These are phyloP conservation scores for Arbacia lixula DNA, from an alignment of 53 echinoderm and acorn worm species.

Conservation along the genomic window DNA sequence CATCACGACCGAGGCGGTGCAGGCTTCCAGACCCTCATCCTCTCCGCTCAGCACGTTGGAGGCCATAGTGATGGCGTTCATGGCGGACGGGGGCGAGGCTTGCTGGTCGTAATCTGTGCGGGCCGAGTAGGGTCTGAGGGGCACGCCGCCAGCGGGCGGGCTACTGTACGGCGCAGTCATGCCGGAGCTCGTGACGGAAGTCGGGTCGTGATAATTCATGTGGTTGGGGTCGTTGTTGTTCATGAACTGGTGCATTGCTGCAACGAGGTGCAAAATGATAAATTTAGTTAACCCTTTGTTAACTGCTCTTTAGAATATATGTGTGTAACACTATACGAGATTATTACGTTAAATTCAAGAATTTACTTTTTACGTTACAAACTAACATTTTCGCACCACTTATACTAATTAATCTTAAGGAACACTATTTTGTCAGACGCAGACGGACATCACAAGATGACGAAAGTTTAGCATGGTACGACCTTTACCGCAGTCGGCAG, in stretches of 20 bases:
- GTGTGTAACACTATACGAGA: too few relatives aligned
- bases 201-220: constrained; percentile 67
- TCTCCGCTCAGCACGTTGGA: constrained; percentile 40
- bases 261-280: too few relatives aligned
- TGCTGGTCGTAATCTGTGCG: constrained; percentile 47
- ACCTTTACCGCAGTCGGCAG: too few relatives aligned
- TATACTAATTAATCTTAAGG: too few relatives aligned
- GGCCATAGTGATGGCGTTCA: constrained; percentile 56
- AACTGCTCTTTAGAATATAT: too few relatives aligned
- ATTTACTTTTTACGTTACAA: too few relatives aligned
- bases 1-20: constrained; percentile 24
- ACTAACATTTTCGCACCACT: too few relatives aligned
- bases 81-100: constrained; percentile 51
- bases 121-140: constrained; percentile 9
- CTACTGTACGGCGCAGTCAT: constrained; percentile 45
- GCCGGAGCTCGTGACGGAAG: constrained; percentile 63
- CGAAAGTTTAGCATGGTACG: too few relatives aligned
- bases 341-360: too few relatives aligned
- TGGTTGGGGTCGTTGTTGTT: constrained; percentile 87
- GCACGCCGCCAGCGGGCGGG: constrained; percentile 30
- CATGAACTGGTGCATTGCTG: constrained; percentile 45
- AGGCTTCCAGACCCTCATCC: constrained; percentile 43
- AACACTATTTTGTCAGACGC: too few relatives aligned
- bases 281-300: too few relatives aligned
- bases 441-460: too few relatives aligned